Evolutionary conservation across 2,888 invertebrate species (phyloP).

Genomic region (Hirudinaria manillensis): DNA sequence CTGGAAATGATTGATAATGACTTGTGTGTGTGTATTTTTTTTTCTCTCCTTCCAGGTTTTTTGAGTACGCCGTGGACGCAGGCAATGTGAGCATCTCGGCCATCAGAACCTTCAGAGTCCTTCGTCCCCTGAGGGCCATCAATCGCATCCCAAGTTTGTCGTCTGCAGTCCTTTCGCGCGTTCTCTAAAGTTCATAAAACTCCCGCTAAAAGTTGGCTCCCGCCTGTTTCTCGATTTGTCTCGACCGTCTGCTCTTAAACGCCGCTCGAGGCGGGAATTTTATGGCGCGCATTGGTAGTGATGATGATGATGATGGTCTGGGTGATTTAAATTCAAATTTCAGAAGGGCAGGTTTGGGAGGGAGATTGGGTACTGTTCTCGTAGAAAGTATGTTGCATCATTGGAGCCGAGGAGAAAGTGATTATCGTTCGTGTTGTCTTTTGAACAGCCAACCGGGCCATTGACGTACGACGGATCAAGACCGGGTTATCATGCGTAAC

Average conservation of each 20-base stretch:
- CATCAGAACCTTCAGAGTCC: slow-evolving; percentile 91
- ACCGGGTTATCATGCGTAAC: too few species aligned
- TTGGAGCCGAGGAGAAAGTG: not conserved
- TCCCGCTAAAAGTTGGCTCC: not conserved
- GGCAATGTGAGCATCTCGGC: slow-evolving; percentile 97
- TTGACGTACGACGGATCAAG: too few species aligned
- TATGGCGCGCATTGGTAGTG: not conserved
- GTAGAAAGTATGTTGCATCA: not conserved
- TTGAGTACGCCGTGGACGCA: slow-evolving; percentile 67
- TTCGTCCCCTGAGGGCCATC: slow-evolving; percentile 92
- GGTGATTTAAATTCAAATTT: not conserved
- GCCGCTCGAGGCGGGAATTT: not conserved
- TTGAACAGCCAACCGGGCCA: too few species aligned
- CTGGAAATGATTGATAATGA: too few species aligned
- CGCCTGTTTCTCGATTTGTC: not conserved
- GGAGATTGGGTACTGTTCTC: not conserved
- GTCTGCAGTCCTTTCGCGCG: not conserved
- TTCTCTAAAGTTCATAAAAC: slow-evolving; percentile 2
- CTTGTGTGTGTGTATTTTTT: too few species aligned
- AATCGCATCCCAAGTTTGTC: slow-evolving; percentile 98
- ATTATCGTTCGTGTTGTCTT: too few species aligned
- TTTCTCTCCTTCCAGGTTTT: slow-evolving; percentile 49
- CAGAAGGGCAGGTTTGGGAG: not conserved
- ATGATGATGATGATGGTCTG: slow-evolving; percentile 7
- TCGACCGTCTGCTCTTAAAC: not conserved